Conservation (phyloP, 1,140 invertebrate species). For the Meloidogyne floridensis region DNA sequence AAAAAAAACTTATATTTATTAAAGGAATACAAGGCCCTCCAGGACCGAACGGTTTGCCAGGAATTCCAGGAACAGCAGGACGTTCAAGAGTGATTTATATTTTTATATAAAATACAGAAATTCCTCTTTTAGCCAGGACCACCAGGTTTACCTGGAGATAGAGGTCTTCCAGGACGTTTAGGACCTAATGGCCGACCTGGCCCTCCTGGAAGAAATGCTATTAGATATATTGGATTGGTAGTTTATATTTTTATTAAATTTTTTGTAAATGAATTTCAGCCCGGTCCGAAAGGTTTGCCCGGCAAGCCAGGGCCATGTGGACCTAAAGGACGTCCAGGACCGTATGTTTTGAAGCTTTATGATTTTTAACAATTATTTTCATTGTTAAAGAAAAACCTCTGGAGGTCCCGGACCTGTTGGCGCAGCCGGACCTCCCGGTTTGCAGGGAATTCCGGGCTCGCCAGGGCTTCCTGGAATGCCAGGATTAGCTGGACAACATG, state of each 20-base stretch:
- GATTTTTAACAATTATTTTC: not conserved
- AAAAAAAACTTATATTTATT: not conserved
- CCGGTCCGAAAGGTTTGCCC: no score
- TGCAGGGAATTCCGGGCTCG: not conserved
- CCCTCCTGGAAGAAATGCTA: not conserved
- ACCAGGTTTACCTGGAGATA: not conserved
- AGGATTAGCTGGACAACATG: not conserved
- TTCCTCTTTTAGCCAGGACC: not conserved
- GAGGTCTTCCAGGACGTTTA: not conserved
- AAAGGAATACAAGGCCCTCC: not conserved
- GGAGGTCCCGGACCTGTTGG: not conserved
- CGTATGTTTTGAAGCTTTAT: not conserved
- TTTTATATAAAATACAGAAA: not conserved
- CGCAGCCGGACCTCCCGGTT: not conserved
- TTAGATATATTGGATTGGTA: slow-evolving; percentile 8
- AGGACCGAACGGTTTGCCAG: not conserved
- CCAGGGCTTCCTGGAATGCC: not conserved
- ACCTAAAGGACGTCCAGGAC: not conserved
- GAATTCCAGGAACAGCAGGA: not conserved
- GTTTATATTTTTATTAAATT: not conserved
- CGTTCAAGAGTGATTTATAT: not conserved
- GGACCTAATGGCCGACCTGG: not conserved
- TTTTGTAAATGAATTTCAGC: not conserved
- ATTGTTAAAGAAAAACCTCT: not conserved
- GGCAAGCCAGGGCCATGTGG: not conserved